These are phyloP conservation scores for Calcarius lapponicus DNA, from an alignment of 2,797 vertebrate genomes.

Conservation along the genomic window DNA sequence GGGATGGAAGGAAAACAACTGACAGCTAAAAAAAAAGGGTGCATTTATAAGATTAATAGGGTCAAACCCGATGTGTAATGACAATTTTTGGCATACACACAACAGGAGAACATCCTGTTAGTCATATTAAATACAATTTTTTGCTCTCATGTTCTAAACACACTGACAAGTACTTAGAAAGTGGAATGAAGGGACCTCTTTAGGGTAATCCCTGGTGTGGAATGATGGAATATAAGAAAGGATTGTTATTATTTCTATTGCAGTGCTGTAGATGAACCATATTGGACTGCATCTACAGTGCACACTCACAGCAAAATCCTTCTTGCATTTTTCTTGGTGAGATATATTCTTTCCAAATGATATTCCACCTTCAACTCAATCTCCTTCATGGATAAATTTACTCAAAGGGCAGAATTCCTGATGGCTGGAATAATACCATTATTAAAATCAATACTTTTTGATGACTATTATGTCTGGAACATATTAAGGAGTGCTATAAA, in stretches of 20 bases:
- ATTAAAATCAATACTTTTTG: conserved; percentile 53
- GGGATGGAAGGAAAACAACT: neutral
- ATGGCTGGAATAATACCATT: conserved; percentile 33
- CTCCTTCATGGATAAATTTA: conserved; percentile 27
- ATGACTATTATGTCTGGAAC: conserved; percentile 42
- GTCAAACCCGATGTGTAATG: neutral
- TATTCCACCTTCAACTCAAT: neutral
- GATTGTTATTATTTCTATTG: neutral
- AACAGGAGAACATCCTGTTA: neutral
- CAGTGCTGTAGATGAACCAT: neutral
- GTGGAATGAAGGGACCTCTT: neutral
- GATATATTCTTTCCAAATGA: neutral
- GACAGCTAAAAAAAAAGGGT: neutral
- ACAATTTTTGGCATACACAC: neutral
- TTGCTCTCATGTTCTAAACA: neutral
- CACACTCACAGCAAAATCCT: neutral
- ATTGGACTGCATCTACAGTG: neutral
- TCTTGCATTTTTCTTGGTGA: neutral
- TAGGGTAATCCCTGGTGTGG: neutral
- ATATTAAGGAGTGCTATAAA: neutral
- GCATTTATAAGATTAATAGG: neutral
- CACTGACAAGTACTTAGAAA: neutral
- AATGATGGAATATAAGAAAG: neutral
- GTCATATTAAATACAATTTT: neutral
- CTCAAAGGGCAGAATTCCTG: conserved; percentile 47